These are phyloP conservation scores for Drosophila lacicola DNA, from an alignment of 2,888 invertebrate species.

Conservation along the genomic window DNA sequence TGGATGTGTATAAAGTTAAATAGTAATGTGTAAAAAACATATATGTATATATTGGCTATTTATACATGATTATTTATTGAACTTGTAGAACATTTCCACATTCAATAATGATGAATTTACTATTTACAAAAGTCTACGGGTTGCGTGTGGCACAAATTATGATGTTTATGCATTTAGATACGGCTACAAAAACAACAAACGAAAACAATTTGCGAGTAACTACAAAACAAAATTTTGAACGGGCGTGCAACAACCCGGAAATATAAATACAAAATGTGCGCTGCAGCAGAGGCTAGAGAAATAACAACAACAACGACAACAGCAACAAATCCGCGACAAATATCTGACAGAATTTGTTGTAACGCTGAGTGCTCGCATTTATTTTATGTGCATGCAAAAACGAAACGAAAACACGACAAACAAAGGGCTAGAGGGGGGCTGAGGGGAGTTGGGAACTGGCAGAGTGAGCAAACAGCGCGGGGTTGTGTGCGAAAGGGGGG, in stretches of 20 bases:
- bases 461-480: background rate
- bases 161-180: slow-evolving; percentile 36
- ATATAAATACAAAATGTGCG: slow-evolving; percentile 54
- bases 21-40: too few species aligned
- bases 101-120: slow-evolving; percentile 1
- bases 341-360: slow-evolving; percentile 52
- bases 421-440: slow-evolving; percentile 27
- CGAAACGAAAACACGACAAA: slow-evolving; percentile 66
- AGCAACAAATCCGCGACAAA: slow-evolving; percentile 46
- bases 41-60: too few species aligned
- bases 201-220: slow-evolving; percentile 25
- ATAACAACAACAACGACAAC: slow-evolving; percentile 1
- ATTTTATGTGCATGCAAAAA: slow-evolving; percentile 73
- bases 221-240: slow-evolving; percentile 16
- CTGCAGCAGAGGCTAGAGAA: slow-evolving; percentile 15
- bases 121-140: background rate
- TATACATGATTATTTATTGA: background rate
- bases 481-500: background rate
- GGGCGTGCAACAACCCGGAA: slow-evolving; percentile 66
- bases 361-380: slow-evolving; percentile 58
- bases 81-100: background rate
- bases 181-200: slow-evolving; percentile 8
- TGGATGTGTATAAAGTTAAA: too few species aligned
- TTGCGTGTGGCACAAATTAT: slow-evolving; percentile 50
- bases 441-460: background rate